These are phyloP conservation scores for Ceratosolen solmsi DNA, from an alignment of 1,140 invertebrate species.

Conservation along the genomic window DNA sequence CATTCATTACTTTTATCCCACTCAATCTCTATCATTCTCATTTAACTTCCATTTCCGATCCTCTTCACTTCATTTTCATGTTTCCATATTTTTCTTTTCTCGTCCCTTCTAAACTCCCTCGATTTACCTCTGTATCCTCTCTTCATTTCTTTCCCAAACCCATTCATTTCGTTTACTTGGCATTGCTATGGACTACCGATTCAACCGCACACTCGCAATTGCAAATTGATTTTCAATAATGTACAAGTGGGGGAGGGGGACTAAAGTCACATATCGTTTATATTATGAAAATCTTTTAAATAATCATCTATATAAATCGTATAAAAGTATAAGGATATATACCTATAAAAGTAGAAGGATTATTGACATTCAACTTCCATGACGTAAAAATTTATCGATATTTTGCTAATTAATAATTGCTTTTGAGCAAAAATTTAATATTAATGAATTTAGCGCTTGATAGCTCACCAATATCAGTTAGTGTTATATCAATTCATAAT, in stretches of 20 bases:
- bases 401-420: neutral
- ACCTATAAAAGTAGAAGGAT: no score
- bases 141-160: no score
- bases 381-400: neutral
- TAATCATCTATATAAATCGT: no score
- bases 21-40: no score
- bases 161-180: neutral
- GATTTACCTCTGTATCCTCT: no score
- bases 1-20: no score
- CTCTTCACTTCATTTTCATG: neutral
- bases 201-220: neutral
- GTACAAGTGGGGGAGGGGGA: no score
- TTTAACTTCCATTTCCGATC: neutral
- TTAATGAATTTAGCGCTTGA: neutral
- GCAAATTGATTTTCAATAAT: neutral
- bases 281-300: no score
- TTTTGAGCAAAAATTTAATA: neutral
- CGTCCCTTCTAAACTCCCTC: neutral
- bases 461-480: neutral
- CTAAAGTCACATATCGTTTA: no score
- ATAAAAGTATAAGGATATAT: no score
- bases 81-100: neutral
- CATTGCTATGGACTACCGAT: neutral
- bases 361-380: no score
- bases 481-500: neutral